Conservation (phyloP, 1,140 invertebrate genomes). For the Aphaenogaster floridana region DNA sequence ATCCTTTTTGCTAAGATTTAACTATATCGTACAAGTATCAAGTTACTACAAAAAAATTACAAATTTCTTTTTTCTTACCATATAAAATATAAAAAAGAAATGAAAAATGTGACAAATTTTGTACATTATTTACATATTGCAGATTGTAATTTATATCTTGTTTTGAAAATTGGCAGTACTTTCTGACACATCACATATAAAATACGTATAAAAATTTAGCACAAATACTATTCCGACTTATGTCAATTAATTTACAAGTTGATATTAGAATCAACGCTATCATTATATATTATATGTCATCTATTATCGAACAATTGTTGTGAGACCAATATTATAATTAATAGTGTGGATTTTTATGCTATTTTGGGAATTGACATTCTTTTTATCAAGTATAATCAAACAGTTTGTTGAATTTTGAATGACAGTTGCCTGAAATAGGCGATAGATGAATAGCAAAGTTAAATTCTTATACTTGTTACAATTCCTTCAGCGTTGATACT, state of each 20-base stretch:
- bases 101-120: slow-evolving; percentile 17
- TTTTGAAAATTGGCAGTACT: slow-evolving; percentile 29
- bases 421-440: not conserved
- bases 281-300: not conserved
- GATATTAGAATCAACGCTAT: slow-evolving; percentile 47
- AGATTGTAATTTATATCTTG: slow-evolving; percentile 10
- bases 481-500: slow-evolving; percentile 79
- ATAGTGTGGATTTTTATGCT: not conserved
- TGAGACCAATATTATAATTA: slow-evolving; percentile 12
- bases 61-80: not conserved
- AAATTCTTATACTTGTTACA: slow-evolving; percentile 65
- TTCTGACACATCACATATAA: slow-evolving; percentile 39
- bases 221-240: not conserved
- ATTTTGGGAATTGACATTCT: slow-evolving; percentile 28
- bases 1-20: not conserved
- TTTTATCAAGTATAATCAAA: slow-evolving; percentile 9
- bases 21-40: not conserved
- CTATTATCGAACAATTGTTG: slow-evolving; percentile 57
- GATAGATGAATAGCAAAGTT: slow-evolving; percentile 9
- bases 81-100: slow-evolving; percentile 60
- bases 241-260: slow-evolving; percentile 10
- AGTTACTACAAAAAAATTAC: not conserved
- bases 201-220: slow-evolving; percentile 27
- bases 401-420: slow-evolving; percentile 14
- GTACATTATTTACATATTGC: not conserved